Evolutionary conservation across 2,797 vertebrate genomes (phyloP).

Genomic region (Echeneis naucrates): DNA sequence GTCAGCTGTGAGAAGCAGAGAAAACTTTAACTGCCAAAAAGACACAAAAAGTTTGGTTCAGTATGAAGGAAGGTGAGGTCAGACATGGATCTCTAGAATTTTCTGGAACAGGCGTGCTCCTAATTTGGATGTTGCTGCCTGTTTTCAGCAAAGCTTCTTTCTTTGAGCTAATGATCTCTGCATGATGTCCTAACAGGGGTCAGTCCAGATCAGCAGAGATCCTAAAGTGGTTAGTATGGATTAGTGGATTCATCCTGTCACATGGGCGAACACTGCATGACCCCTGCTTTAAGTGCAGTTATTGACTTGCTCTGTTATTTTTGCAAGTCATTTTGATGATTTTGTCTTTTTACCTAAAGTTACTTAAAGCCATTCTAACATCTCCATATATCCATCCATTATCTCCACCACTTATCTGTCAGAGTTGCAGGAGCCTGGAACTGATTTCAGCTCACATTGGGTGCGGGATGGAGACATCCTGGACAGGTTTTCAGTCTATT

Average conservation of each 20-base stretch:
- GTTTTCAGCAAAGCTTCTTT: conserved; percentile 3
- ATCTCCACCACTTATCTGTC: too few species aligned
- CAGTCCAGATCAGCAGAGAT: conserved; percentile 33
- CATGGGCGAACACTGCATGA: neutral
- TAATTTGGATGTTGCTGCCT: neutral
- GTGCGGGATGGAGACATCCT: too few species aligned
- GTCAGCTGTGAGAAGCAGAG: neutral
- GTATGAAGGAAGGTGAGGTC: neutral
- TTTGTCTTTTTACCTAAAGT: too few species aligned
- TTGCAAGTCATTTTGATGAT: neutral
- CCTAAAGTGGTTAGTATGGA: conserved; percentile 25
- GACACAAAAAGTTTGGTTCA: neutral
- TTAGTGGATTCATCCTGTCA: neutral
- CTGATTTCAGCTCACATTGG: too few species aligned
- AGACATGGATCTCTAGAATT: neutral
- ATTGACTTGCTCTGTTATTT: neutral
- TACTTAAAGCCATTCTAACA: too few species aligned
- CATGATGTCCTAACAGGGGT: conserved; percentile 9
- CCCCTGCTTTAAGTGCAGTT: neutral
- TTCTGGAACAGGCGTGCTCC: neutral
- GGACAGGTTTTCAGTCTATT: too few species aligned
- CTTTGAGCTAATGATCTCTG: conserved; percentile 25
- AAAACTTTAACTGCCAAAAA: neutral
- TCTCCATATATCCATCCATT: too few species aligned
- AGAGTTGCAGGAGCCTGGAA: too few species aligned